These are phyloP conservation scores for Mola mola DNA, from an alignment of 2,113 vertebrate species.

Conservation along the genomic window DNA sequence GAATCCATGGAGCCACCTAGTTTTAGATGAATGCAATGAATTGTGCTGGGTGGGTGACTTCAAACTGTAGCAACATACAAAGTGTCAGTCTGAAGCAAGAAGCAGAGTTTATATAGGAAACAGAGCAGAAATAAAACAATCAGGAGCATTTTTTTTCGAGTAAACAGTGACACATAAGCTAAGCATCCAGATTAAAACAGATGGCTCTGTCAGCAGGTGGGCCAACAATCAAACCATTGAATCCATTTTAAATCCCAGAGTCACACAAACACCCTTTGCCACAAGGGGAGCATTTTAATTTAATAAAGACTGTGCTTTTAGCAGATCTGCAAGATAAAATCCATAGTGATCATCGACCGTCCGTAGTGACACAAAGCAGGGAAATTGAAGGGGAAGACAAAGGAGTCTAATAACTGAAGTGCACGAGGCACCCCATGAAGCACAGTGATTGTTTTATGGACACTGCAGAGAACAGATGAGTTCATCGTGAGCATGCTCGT, in stretches of 20 bases:
- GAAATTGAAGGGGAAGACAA: conserved; percentile 52
- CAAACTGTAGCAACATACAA: conserved; percentile 23
- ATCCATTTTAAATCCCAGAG: background rate
- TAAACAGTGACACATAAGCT: background rate
- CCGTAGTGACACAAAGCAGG: conserved; percentile 40
- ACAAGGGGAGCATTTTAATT: conserved; percentile 33
- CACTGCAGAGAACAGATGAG: background rate
- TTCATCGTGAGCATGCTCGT: conserved; percentile 9
- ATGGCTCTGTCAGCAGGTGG: background rate
- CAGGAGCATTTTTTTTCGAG: background rate
- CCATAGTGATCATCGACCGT: conserved; percentile 33
- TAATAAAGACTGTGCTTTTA: conserved; percentile 28
- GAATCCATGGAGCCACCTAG: conserved; percentile 21
- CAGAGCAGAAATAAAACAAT: background rate
- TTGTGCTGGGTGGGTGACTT: conserved; percentile 21
- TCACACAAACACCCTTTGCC: conserved; percentile 10
- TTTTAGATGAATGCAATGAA: conserved; percentile 20
- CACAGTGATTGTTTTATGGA: conserved; percentile 23
- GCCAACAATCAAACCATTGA: conserved; percentile 2
- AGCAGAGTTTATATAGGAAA: background rate
- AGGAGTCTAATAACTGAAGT: conserved; percentile 41
- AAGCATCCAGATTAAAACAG: background rate
- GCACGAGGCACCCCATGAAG: conserved; percentile 3
- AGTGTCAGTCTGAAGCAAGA: conserved; percentile 21
- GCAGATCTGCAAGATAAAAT: conserved; percentile 48